Evolutionary conservation across 2,113 vertebrate species (phyloP), one percentile per base, ranked within the genome.

Genomic region (Hipposideros armiger): DNA sequence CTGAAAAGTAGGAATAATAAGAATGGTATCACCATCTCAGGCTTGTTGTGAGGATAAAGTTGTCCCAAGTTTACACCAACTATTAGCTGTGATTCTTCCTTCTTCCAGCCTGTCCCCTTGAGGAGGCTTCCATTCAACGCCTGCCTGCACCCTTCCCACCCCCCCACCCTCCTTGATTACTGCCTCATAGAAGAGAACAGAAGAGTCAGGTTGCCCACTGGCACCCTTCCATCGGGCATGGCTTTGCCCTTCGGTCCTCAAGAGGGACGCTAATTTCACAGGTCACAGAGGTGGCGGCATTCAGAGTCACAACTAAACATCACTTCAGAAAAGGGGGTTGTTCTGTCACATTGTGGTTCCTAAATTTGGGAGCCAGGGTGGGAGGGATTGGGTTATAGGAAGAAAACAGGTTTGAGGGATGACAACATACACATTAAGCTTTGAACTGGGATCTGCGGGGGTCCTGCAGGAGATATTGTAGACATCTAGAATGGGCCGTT

Each of bases 101-200:
- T 6, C 45, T 76, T 93, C 83, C 20, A 26, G 69, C 72, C 82
- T 70, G 76, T 22, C 20, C 72, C 32, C 32, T 14, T 4, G 40
- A 76, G 90, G 24, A 54, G 30, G n/a, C 5, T 11, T 73, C 28
- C 56, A 11, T 28, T n/a, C 16, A 47, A 22, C 11, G 11, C 24
- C 7, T 76, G 62, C 7, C 50, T 4, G 14, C 0, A 0, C 1
- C 8, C 47, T 3, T 11, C 0, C 26, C 26, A 62, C 26, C 10
- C 60, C 4, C 1, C 58, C 58, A 54, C 52, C 52, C 52, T 50
- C 28, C 47, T 5, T 16, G n/a, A 22, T 60, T 66, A 24, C 50
- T 81, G 42, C 36, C 69, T 60, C 16, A 0, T 22, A 60, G 22
- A 73, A 36, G 32, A 87, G 47, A 73, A 54, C 0, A 14, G 66